Conservation (phyloP, 1,140 invertebrate species). For the Dufourea novaeangliae region DNA sequence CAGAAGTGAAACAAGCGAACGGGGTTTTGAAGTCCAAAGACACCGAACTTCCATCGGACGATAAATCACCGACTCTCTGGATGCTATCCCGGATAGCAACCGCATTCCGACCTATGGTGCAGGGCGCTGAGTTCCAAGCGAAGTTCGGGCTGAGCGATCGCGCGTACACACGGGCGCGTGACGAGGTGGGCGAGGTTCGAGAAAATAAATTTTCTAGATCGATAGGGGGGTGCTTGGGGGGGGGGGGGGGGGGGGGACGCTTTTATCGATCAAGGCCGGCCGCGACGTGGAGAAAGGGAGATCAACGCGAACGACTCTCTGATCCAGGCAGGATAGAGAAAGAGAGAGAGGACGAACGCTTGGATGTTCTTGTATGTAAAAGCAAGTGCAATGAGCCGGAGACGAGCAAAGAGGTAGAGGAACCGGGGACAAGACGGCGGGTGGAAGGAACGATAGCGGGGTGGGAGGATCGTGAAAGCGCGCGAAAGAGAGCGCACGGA, state of each 20-base stretch:
- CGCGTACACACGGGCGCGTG: background rate
- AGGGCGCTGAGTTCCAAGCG: too few relatives aligned
- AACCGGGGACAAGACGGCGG: slow-evolving; percentile 13
- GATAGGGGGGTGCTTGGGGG: background rate
- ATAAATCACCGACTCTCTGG: slow-evolving; percentile 10
- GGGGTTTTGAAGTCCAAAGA: background rate
- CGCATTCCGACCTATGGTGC: slow-evolving; percentile 28
- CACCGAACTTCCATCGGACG: background rate
- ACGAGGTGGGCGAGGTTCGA: slow-evolving; percentile 28
- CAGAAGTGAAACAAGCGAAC: background rate
- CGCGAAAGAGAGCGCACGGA: slow-evolving; percentile 50
- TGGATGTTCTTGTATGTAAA: slow-evolving; percentile 44
- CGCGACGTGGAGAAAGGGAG: background rate
- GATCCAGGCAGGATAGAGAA: background rate
- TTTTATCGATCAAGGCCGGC: slow-evolving; percentile 42
- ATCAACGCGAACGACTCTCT: background rate
- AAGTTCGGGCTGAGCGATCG: background rate
- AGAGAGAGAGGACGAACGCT: background rate
- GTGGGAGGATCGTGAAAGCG: slow-evolving; percentile 41
- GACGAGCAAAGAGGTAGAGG: slow-evolving; percentile 14
- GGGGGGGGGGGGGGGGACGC: background rate
- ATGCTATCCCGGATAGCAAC: slow-evolving; percentile 24
- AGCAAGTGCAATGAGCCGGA: slow-evolving; percentile 48
- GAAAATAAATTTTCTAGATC: slow-evolving; percentile 52
- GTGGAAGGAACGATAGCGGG: slow-evolving; percentile 35